Evolutionary conservation across 2,888 invertebrate species (phyloP).

Genomic region (Microctonus hyperodae): DNA sequence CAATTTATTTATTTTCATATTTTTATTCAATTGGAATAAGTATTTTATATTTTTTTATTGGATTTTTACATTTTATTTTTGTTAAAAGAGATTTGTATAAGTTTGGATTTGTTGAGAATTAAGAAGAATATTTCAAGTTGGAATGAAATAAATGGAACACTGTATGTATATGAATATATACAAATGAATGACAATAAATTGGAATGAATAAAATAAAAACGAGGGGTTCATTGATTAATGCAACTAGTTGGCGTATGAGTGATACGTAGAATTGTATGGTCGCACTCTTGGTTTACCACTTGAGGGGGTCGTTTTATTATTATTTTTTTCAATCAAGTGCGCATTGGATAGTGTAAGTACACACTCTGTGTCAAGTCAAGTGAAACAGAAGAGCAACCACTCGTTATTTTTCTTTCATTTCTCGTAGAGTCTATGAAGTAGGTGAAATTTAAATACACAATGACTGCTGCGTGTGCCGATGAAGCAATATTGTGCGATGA

Average conservation of each 20-base stretch:
- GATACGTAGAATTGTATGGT: slow-evolving; percentile 2
- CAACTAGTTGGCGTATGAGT: slow-evolving; percentile 3
- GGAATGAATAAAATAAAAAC: not conserved
- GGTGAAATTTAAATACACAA: slow-evolving; percentile 4
- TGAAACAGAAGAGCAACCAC: not conserved
- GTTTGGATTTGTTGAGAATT: no score
- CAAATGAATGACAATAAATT: not conserved
- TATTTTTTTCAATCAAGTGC: slow-evolving; percentile 2
- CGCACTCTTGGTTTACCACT: not conserved
- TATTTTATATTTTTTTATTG: not conserved
- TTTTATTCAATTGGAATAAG: not conserved
- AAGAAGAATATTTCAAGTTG: not conserved
- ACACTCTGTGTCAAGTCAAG: slow-evolving; percentile 9
- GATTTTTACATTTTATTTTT: no score
- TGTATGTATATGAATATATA: not conserved
- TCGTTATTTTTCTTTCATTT: not conserved
- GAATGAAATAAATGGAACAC: not conserved
- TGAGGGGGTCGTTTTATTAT: not conserved
- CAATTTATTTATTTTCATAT: not conserved
- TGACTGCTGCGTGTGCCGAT: slow-evolving; percentile 21
- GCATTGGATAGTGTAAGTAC: not conserved
- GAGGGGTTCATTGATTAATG: not conserved
- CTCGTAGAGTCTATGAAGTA: slow-evolving; percentile 3
- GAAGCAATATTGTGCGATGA: slow-evolving; percentile 12
- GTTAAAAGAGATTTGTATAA: no score